A percentile compares a stretch with the other conserved stretches of the same genome.
phyloP scores from a whole-genome alignment of 2,888 invertebrate species.

The Phengaris arion region DNA sequence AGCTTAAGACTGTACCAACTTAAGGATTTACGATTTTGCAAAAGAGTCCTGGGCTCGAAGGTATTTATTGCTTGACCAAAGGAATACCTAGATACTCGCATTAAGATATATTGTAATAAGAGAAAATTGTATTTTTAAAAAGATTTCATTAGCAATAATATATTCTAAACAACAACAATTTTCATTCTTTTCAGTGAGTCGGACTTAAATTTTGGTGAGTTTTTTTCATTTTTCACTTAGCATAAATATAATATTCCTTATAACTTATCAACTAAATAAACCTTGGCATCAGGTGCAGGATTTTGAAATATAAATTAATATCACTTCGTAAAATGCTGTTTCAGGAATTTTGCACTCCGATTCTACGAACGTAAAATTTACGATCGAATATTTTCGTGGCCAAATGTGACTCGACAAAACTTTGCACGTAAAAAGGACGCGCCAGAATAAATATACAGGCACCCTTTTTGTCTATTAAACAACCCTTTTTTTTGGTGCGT shows the following conservation, averaged over 20 bases:
- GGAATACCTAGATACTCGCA: neutral
- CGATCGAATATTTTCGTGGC: slow-evolving; percentile 78
- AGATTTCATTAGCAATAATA: too few relatives aligned
- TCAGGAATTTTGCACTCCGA: slow-evolving; percentile 64
- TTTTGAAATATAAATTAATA: slow-evolving; percentile 5
- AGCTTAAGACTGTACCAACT: slow-evolving; percentile 62
- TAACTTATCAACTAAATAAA: too few relatives aligned
- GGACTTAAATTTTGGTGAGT: too few relatives aligned
- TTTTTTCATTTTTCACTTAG: too few relatives aligned
- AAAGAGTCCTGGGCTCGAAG: neutral
- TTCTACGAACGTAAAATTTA: slow-evolving; percentile 67
- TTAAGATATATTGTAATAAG: too few relatives aligned
- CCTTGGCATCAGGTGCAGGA: neutral
- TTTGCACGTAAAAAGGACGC: slow-evolving; percentile 78
- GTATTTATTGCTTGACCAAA: neutral
- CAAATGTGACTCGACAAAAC: slow-evolving; percentile 75
- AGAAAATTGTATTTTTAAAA: too few relatives aligned
- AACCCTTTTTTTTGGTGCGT: slow-evolving; percentile 70
- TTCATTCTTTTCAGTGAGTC: too few relatives aligned
- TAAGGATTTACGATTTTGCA: slow-evolving; percentile 39
- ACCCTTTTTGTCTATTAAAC: slow-evolving; percentile 80
- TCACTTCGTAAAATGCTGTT: slow-evolving; percentile 37
- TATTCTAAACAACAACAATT: too few relatives aligned
- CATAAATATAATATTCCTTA: too few relatives aligned
- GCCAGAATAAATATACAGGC: slow-evolving; percentile 79